A percentile compares a stretch with the other conserved stretches of the same genome.
Conservation (phyloP, 1,140 invertebrate species). For the Tetragnatha versicolor region DNA sequence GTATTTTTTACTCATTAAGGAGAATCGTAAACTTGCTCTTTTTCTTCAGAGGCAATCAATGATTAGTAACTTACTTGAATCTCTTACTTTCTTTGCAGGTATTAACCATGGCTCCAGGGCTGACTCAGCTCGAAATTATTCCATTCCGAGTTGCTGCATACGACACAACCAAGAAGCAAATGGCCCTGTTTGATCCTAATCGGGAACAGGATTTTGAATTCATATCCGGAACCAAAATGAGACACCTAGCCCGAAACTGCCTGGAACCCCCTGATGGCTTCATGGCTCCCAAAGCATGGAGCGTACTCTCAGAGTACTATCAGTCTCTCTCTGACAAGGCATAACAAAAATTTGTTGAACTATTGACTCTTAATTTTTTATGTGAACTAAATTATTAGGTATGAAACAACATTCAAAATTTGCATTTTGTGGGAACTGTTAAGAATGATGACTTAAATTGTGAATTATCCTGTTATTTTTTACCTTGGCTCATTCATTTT, state of each 20-base stretch:
- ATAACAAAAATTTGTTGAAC: slow-evolving; percentile 3
- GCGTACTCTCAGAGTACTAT: slow-evolving; percentile 87
- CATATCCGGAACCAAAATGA: slow-evolving; percentile 98
- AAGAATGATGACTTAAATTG: too few relatives aligned
- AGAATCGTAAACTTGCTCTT: too few relatives aligned
- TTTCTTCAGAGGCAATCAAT: too few relatives aligned
- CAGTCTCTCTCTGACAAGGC: slow-evolving; percentile 13
- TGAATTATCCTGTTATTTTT: too few relatives aligned
- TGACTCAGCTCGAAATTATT: slow-evolving; percentile 90
- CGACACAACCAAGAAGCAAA: slow-evolving; percentile 80
- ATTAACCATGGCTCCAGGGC: slow-evolving; percentile 89
- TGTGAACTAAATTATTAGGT: too few relatives aligned
- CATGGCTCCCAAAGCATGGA: slow-evolving; percentile 95
- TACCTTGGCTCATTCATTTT: too few relatives aligned
- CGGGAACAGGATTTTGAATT: slow-evolving; percentile 93
- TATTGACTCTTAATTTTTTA: too few relatives aligned
- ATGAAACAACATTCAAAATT: too few relatives aligned
- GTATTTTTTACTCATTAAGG: too few relatives aligned
- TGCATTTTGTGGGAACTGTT: too few relatives aligned
- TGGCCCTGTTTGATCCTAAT: slow-evolving; percentile 92
- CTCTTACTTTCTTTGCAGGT: slow-evolving; percentile 68
- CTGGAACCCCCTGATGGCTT: slow-evolving; percentile 76
- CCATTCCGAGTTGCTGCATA: slow-evolving; percentile 98
- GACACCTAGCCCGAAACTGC: slow-evolving; percentile 65
- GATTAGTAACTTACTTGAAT: too few relatives aligned